phyloP scores from a whole-genome alignment of 2,113 vertebrate species.

The Bettongia penicillata region DNA sequence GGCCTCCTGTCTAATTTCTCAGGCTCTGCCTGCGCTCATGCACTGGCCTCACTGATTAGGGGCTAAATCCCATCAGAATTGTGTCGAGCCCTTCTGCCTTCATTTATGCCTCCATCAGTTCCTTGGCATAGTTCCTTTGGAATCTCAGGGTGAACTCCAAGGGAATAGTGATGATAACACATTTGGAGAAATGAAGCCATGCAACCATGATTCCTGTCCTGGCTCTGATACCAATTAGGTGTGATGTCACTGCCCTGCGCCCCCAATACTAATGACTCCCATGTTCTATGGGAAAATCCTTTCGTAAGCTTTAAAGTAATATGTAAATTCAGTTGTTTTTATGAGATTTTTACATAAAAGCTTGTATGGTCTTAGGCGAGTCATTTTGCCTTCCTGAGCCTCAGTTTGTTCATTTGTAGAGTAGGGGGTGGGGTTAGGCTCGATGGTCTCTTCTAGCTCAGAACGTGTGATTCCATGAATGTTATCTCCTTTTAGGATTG shows the following conservation, averaged over 20 bases:
- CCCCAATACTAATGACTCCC: background rate
- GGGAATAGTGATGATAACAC: background rate
- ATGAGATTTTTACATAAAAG: background rate
- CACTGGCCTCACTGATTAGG: background rate
- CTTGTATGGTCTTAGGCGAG: background rate
- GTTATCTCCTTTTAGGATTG: background rate
- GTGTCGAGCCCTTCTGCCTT: background rate
- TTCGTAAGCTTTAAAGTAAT: background rate
- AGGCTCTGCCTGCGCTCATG: too few relatives aligned
- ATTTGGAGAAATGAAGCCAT: background rate
- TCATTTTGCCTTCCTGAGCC: background rate
- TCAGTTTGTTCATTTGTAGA: background rate
- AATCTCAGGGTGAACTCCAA: background rate
- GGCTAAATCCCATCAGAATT: background rate
- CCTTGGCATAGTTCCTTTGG: background rate
- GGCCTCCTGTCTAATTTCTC: too few relatives aligned
- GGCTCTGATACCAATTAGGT: background rate
- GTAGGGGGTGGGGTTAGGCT: background rate
- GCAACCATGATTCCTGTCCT: background rate
- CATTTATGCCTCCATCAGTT: background rate
- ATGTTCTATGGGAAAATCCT: background rate
- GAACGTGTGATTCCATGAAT: background rate
- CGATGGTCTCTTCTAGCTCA: too few relatives aligned
- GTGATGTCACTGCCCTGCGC: background rate
- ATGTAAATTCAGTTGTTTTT: background rate